A percentile compares a stretch with the other conserved stretches of the same genome.
Conservation (phyloP, 2,888 invertebrate species). For the Homarus gammarus region DNA sequence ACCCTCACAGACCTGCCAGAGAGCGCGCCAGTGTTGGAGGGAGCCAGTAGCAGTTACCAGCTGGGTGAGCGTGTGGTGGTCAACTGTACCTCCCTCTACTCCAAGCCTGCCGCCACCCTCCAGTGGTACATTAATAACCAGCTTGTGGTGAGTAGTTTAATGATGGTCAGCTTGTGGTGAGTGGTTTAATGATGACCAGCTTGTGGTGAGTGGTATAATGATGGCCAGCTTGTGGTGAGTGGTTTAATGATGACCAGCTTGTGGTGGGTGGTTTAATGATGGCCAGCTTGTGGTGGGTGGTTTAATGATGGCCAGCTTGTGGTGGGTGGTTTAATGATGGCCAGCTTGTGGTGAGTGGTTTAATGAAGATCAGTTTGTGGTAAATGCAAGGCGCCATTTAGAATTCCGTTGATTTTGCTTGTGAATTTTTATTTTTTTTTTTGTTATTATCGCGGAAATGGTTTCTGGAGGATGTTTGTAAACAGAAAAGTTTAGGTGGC, state of each 20-base stretch:
- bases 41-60: constrained; percentile 82
- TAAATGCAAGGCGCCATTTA: no score
- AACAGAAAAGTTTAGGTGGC: no score
- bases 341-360: no score
- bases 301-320: no score
- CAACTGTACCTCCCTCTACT: constrained; percentile 89
- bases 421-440: no score
- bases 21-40: constrained; percentile 64
- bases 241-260: neutral
- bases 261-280: neutral
- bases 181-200: neutral
- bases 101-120: constrained; percentile 87
- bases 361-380: no score
- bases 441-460: no score
- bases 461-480: no score
- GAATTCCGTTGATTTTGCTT: no score
- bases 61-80: constrained; percentile 87
- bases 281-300: neutral
- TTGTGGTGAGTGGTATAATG: constrained; percentile 6
- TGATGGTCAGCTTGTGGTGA: neutral
- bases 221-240: neutral
- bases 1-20: constrained; percentile 70
- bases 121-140: constrained; percentile 88
- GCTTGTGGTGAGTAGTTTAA: constrained; percentile 34
- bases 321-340: neutral